These are phyloP conservation scores for Platycheirus rosarum DNA, from an alignment of 2,888 invertebrate genomes.

Conservation along the genomic window DNA sequence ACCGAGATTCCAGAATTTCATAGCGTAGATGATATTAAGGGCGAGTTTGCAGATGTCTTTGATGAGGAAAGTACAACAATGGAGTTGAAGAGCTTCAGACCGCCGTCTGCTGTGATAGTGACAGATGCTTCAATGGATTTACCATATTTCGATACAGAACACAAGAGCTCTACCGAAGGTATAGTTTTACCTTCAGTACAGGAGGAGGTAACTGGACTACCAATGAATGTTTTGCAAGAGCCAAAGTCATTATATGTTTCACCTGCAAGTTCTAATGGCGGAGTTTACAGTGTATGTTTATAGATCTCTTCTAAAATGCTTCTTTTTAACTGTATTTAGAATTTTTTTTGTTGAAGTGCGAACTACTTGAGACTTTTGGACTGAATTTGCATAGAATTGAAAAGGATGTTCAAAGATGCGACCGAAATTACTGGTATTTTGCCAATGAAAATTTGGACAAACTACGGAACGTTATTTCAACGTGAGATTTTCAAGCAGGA, in stretches of 20 bases:
- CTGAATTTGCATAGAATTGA: constrained; percentile 96
- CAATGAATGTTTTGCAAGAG: constrained; percentile 80
- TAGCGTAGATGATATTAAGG: constrained; percentile 83
- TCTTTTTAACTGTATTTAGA: neutral
- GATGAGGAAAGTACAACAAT: constrained; percentile 2
- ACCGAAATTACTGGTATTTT: constrained; percentile 97
- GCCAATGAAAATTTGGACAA: constrained; percentile 94
- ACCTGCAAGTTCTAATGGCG: constrained; percentile 95
- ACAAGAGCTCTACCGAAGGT: constrained; percentile 83
- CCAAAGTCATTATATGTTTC: constrained; percentile 89
- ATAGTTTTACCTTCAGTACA: constrained; percentile 85
- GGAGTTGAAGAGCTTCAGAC: constrained; percentile 8
- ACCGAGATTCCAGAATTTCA: constrained; percentile 79
- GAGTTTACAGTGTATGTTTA: constrained; percentile 91
- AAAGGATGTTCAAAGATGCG: constrained; percentile 97
- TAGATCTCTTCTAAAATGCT: too few species aligned
- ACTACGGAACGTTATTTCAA: constrained; percentile 97
- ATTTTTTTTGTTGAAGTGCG: constrained; percentile 85
- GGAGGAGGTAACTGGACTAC: constrained; percentile 83
- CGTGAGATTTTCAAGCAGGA: constrained; percentile 85
- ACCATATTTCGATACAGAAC: constrained; percentile 82
- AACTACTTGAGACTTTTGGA: constrained; percentile 92
- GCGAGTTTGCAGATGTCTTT: constrained; percentile 79
- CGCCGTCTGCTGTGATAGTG: constrained; percentile 87
- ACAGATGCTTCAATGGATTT: constrained; percentile 89